A percentile compares a stretch with the other conserved stretches of the same genome.
These are phyloP conservation scores for Brachynemurus nebulosus DNA, from an alignment of 2,888 invertebrate species.

Conservation along the genomic window DNA sequence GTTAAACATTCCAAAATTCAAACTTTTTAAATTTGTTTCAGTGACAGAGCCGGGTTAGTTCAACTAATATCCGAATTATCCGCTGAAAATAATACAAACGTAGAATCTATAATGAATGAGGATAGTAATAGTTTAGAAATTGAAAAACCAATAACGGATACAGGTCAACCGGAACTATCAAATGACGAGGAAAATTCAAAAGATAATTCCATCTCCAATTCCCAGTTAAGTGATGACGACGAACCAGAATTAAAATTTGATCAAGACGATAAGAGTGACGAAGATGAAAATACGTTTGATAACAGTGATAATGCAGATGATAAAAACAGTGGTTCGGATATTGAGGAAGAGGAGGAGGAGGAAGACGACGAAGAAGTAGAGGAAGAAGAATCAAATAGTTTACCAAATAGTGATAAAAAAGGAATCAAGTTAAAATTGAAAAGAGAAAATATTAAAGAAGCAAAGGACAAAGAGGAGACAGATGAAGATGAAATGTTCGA, in stretches of 20 bases:
- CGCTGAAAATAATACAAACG: constrained; percentile 50
- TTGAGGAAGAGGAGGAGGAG: constrained; percentile 18
- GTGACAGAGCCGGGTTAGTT: constrained; percentile 57
- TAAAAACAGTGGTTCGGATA: no score
- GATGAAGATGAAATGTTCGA: constrained; percentile 9
- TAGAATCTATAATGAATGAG: constrained; percentile 44
- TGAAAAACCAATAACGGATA: constrained; percentile 40
- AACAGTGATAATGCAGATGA: constrained; percentile 14
- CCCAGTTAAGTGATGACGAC: constrained; percentile 16
- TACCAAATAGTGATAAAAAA: constrained; percentile 8
- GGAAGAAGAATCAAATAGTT: constrained; percentile 16
- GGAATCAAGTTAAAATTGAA: constrained; percentile 16
- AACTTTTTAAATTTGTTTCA: no score
- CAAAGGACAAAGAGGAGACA: constrained; percentile 2
- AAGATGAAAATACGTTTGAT: constrained; percentile 10
- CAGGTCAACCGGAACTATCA: constrained; percentile 32
- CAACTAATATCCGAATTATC: constrained; percentile 62
- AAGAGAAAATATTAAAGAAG: background rate
- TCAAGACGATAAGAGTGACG: constrained; percentile 22
- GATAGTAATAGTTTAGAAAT: constrained; percentile 47
- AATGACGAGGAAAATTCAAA: constrained; percentile 35
- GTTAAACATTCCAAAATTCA: background rate
- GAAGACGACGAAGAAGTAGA: constrained; percentile 15
- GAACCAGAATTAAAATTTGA: constrained; percentile 17
- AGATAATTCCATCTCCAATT: constrained; percentile 16